phyloP scores from a whole-genome alignment of 2,888 invertebrate species.

The Orthonychiurus folsomi region DNA sequence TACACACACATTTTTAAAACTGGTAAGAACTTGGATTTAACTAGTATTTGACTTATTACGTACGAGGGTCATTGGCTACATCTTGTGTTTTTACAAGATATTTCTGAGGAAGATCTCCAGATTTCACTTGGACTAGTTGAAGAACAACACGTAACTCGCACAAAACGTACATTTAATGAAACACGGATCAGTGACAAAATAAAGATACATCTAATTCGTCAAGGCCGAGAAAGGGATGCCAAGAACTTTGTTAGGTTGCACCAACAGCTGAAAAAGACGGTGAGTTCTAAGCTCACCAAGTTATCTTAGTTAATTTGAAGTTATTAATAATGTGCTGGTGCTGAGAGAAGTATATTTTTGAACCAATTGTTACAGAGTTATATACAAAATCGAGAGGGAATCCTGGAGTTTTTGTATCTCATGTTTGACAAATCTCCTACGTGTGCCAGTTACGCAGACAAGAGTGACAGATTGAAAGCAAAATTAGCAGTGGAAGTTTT shows the following conservation, averaged over 20 bases:
- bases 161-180: not conserved
- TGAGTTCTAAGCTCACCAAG: not conserved
- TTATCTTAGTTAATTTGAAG: not conserved
- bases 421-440: slow-evolving; percentile 32
- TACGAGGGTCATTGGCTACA: too few species aligned
- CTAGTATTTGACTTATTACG: too few species aligned
- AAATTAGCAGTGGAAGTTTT: not conserved
- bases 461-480: not conserved
- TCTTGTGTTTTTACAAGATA: too few species aligned
- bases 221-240: slow-evolving; percentile 44
- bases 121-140: not conserved
- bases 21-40: too few species aligned
- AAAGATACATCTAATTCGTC: slow-evolving; percentile 40
- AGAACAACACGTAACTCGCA: not conserved
- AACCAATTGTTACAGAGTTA: slow-evolving; percentile 47
- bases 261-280: slow-evolving; percentile 40
- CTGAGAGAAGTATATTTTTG: slow-evolving; percentile 38
- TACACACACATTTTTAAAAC: too few species aligned
- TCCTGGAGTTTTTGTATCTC: slow-evolving; percentile 49
- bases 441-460: slow-evolving; percentile 10
- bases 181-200: slow-evolving; percentile 29
- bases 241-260: slow-evolving; percentile 45
- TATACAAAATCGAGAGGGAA: slow-evolving; percentile 53
- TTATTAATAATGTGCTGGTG: not conserved
- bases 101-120: not conserved